Conservation (phyloP, 1,140 invertebrate species). For the Goniozus legneri region DNA sequence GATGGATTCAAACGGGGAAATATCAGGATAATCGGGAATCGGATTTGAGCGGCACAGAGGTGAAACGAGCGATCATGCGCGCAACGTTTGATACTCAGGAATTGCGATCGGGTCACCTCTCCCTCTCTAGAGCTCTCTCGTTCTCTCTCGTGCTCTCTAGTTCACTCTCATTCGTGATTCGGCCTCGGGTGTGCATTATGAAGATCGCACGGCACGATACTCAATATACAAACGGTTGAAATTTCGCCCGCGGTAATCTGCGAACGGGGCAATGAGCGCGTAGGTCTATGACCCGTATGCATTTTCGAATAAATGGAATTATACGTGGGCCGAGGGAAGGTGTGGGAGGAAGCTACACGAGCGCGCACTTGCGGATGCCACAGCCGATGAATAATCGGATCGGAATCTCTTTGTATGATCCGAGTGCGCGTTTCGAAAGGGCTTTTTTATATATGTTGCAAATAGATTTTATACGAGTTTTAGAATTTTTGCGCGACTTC, state of each 20-base stretch:
- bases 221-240: slow-evolving; percentile 4
- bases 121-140: no score
- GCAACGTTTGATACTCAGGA: no score
- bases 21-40: no score
- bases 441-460: no score
- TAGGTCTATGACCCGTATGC: not conserved
- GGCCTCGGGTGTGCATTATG: slow-evolving; percentile 20
- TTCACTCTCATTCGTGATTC: slow-evolving; percentile 23
- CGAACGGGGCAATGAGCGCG: not conserved
- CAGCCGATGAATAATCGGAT: slow-evolving; percentile 15
- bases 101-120: no score
- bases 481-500: no score
- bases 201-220: slow-evolving; percentile 23
- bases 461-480: no score
- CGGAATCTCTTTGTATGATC: not conserved
- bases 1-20: no score
- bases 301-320: slow-evolving; percentile 16
- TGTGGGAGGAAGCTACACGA: not conserved
- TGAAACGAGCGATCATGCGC: no score
- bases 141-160: no score
- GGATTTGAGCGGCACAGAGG: no score
- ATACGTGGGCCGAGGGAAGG: slow-evolving; percentile 7
- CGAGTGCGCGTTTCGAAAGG: no score
- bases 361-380: not conserved
- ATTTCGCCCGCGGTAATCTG: not conserved